Evolutionary conservation across 2,113 vertebrate genomes (phyloP).

Genomic region (Tachuris rubrigastra): DNA sequence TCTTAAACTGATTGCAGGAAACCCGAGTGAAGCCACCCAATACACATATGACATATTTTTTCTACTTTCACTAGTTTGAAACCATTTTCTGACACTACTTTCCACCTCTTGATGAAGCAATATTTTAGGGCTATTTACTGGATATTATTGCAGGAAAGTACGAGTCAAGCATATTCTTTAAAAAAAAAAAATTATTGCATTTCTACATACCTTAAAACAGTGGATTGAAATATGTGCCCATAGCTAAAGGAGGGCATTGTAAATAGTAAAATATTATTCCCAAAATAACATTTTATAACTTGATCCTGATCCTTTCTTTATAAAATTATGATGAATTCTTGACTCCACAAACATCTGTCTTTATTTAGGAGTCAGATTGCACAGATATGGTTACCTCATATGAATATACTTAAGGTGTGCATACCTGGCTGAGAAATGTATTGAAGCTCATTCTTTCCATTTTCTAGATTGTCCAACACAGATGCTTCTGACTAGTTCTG

Average conservation of each 20-base stretch:
- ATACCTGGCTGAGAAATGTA: not conserved
- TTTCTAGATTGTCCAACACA: rapidly evolving
- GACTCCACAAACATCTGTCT: not conserved
- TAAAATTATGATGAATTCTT: not conserved
- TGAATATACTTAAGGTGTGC: not conserved
- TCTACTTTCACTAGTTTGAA: not conserved
- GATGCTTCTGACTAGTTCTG: not conserved
- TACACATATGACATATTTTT: not conserved
- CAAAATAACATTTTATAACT: not conserved
- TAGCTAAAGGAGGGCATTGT: not conserved
- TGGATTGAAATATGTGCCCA: not conserved
- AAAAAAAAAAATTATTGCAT: not conserved
- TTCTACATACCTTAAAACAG: not conserved
- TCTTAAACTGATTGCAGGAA: not conserved
- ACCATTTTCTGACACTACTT: not conserved
- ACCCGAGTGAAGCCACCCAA: not conserved
- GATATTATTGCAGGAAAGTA: not conserved
- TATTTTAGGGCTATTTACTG: not conserved
- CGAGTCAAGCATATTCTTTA: not conserved
- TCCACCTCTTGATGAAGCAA: not conserved
- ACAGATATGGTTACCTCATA: not conserved
- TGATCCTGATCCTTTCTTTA: not conserved
- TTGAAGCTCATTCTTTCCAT: not conserved
- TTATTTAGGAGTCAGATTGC: not conserved
- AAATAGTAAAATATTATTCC: not conserved